Evolutionary conservation across 2,888 invertebrate genomes (phyloP), one percentile per base, ranked within the genome.

Genomic region (Sceliomorpha sp.): DNA sequence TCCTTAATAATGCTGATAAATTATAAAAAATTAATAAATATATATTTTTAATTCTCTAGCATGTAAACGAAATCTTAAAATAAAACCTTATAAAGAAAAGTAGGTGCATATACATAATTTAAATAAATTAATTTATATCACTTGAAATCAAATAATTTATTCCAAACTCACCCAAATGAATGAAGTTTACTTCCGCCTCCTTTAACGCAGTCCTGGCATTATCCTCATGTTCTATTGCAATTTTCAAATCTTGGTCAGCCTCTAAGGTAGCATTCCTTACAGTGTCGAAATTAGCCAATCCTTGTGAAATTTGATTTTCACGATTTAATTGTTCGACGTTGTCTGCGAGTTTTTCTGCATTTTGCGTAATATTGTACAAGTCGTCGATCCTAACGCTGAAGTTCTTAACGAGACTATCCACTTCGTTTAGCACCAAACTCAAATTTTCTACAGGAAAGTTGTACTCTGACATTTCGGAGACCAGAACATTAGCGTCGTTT

Each of bases 321-420:
- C 83, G 84, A 62, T 91, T 91, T 0, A 93, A 83, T 8, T 87
- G 85, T 15, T 92, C 91, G 0, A 93, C 94, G 12, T 90, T 90
- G 9, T 88, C 88, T 0, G 93, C 92, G 24, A 91, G 91, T 15
- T 90, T 89, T 24, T 92, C 90, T 0, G 94, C 92, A 9, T 90
- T 88, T 8, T 91, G 90, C 0, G 93, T 93, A 83, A 93, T 92
- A 48, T 92, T 90, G 34, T 91, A 89, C 75, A 96, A 89, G 81
- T 96, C 95, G 32, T 94, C 92, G 36, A 96, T 86, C 75, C 94
- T 94, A 1, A 89, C 89, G 55, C 92, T 92, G 48, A 95, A 91
- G 3, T 90, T 90, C 0, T 90, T 91, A 0, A 94, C 91, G 32
- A 90, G 89, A 13, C 90, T 89, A 73, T 92, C 91, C 0, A 95